Percentiles rank a stretch among this genome's conserved stretches.
Conservation (phyloP, 2,797 vertebrate genomes). For the Diceros bicornis region DNA sequence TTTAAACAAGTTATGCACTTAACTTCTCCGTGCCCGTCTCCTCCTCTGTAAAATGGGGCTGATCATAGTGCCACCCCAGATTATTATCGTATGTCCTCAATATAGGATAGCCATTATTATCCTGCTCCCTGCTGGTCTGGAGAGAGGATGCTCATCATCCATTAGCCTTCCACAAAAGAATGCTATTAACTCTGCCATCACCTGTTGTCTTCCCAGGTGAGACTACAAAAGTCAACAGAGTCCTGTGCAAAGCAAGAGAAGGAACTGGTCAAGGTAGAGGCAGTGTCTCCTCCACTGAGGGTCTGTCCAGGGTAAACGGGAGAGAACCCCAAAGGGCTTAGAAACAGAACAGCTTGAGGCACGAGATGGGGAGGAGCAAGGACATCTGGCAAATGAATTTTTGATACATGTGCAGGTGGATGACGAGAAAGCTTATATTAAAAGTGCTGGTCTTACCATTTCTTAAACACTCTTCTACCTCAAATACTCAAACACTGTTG, state of each 20-base stretch:
- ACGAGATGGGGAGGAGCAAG: not conserved
- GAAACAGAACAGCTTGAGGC: not conserved
- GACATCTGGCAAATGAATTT: not conserved
- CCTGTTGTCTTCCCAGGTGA: constrained; percentile 47
- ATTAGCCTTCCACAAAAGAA: not conserved
- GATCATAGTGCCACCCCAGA: not conserved
- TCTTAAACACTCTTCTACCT: not conserved
- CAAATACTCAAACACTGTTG: not conserved
- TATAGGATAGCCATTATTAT: not conserved
- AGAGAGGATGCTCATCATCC: not conserved
- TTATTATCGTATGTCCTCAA: not conserved
- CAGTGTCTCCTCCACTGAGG: not conserved
- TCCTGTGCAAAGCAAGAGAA: constrained; percentile 67
- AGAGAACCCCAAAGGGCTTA: not conserved
- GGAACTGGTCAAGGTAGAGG: constrained; percentile 68
- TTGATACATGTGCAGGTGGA: not conserved
- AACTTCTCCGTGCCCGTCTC: not conserved
- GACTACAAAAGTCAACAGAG: constrained; percentile 50
- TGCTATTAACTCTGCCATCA: not conserved
- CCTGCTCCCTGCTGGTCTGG: not conserved
- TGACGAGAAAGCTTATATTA: not conserved
- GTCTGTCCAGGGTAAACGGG: not conserved
- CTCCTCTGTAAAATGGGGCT: not conserved
- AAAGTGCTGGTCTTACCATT: not conserved
- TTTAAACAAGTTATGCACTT: not conserved